phyloP scores from a whole-genome alignment of 2,888 invertebrate genomes.

The Drosophila meridionalis region DNA sequence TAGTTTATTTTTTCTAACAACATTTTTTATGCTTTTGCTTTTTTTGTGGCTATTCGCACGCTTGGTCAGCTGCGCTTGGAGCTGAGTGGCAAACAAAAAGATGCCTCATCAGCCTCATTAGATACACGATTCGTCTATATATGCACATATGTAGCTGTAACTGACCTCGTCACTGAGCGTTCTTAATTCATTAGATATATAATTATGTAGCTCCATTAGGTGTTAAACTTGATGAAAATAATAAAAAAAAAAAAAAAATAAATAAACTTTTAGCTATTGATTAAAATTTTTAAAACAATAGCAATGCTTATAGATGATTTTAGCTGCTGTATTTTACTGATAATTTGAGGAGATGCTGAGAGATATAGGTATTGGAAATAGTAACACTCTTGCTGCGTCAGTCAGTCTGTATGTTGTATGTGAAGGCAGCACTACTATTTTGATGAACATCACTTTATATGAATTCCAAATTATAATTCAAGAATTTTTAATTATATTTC shows the following conservation, averaged over 20 bases:
- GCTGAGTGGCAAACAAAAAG: constrained; percentile 26
- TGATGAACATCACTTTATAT: background rate
- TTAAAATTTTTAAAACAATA: background rate
- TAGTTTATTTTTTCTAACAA: constrained; percentile 37
- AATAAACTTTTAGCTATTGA: background rate
- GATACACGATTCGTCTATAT: constrained; percentile 20
- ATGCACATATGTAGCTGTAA: constrained; percentile 15
- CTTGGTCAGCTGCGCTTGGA: constrained; percentile 26
- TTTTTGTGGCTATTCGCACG: constrained; percentile 30
- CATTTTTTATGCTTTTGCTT: constrained; percentile 21
- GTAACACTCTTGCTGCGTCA: background rate
- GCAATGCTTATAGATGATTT: background rate
- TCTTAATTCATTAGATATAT: constrained; percentile 24
- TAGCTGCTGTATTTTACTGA: too few relatives aligned
- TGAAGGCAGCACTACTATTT: background rate
- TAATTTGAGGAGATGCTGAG: background rate
- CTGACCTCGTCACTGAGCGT: constrained; percentile 40
- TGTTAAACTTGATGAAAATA: constrained; percentile 9
- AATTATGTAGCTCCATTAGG: constrained; percentile 19
- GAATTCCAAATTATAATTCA: background rate
- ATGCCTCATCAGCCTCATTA: constrained; percentile 57
- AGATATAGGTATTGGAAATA: background rate
- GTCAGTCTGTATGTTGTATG: background rate
- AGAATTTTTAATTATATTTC: background rate
- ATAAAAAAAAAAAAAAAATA: background rate